Percentiles rank a stretch among this genome's conserved stretches.
phyloP scores from a whole-genome alignment of 30 jellyfish, hydroid and myxozoan genomes.

The Aurelia coerulea region DNA sequence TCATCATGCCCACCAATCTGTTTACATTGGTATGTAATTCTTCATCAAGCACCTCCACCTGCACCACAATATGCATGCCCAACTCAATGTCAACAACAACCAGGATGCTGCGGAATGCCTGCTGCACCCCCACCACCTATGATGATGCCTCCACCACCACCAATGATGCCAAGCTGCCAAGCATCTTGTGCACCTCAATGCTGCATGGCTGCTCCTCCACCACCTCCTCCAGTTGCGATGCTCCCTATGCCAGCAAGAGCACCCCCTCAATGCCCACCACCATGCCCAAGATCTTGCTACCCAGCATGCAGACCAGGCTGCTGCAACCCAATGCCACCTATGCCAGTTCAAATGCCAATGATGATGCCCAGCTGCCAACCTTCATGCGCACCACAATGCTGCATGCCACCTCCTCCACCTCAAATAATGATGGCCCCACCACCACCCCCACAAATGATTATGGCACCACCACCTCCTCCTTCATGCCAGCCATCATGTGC shows the following conservation, averaged over 20 bases:
- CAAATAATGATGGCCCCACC: conserved; percentile 69
- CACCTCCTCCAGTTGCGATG: conserved; percentile 77
- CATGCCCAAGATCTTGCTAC: conserved; percentile 80
- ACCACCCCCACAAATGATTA: conserved; percentile 71
- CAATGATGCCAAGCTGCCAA: conserved; percentile 86
- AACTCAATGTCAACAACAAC: conserved; percentile 81
- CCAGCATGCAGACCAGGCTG: conserved; percentile 87
- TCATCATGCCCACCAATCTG: conserved; percentile 89
- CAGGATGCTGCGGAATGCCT: conserved; percentile 91
- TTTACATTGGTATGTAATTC: conserved; percentile 78
- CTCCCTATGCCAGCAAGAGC: conserved; percentile 84
- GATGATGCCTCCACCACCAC: conserved; percentile 89
- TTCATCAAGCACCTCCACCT: conserved; percentile 69
- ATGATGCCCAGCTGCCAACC: conserved; percentile 86
- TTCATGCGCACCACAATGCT: conserved; percentile 92
- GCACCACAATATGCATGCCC: conserved; percentile 86
- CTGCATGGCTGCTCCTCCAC: conserved; percentile 83
- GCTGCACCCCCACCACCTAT: conserved; percentile 80
- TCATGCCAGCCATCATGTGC: conserved; percentile 94
- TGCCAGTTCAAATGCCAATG: conserved; percentile 72
- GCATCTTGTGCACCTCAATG: conserved; percentile 96
- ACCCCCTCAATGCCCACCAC: conserved; percentile 91
- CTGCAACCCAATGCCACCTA: conserved; percentile 84
- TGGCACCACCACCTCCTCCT: conserved; percentile 87
- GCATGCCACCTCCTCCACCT: conserved; percentile 72